Percentiles rank a stretch among this genome's conserved stretches.
Evolutionary conservation across 2,113 vertebrate species (phyloP).

Genomic region (Phyllopteryx taeniolatus): DNA sequence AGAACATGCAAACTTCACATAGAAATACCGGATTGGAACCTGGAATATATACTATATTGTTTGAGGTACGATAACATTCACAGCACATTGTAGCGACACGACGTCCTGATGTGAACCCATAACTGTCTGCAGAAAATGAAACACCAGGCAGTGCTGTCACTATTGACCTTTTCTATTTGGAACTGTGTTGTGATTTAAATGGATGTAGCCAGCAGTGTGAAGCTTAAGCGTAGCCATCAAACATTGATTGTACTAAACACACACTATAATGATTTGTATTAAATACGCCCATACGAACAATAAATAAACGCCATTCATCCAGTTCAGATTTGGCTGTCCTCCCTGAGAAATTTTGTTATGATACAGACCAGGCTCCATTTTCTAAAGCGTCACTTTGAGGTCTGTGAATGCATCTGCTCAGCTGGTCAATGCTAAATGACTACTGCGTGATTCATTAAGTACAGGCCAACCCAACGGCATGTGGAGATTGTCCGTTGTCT

Average conservation of each 20-base stretch:
- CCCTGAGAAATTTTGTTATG: slow-evolving; percentile 42
- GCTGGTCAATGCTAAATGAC: slow-evolving; percentile 53
- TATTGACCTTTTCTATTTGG: slow-evolving; percentile 38
- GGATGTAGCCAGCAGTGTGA: slow-evolving; percentile 2
- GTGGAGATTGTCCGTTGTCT: slow-evolving; percentile 19
- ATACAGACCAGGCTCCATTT: slow-evolving; percentile 45
- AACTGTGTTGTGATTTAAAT: slow-evolving; percentile 46
- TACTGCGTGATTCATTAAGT: slow-evolving; percentile 49
- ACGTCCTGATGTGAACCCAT: slow-evolving; percentile 22
- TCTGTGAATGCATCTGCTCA: slow-evolving; percentile 26
- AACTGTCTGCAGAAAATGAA: slow-evolving; percentile 31
- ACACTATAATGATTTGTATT: not conserved
- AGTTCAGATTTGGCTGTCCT: slow-evolving; percentile 47
- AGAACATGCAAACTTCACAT: no score
- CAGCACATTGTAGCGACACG: slow-evolving; percentile 20
- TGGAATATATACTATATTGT: not conserved
- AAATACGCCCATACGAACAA: slow-evolving; percentile 11
- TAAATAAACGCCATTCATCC: slow-evolving; percentile 43
- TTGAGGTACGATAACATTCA: slow-evolving; percentile 8
- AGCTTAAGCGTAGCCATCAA: slow-evolving; percentile 13
- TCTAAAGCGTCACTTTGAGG: slow-evolving; percentile 41
- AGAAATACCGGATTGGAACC: no score
- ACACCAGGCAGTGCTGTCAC: slow-evolving; percentile 24
- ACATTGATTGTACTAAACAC: slow-evolving; percentile 4
- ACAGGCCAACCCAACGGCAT: slow-evolving; percentile 25